Evolutionary conservation across 1,140 invertebrate species (phyloP), one percentile per base, ranked within the genome.

Genomic region (Brachionus paranguensis): DNA sequence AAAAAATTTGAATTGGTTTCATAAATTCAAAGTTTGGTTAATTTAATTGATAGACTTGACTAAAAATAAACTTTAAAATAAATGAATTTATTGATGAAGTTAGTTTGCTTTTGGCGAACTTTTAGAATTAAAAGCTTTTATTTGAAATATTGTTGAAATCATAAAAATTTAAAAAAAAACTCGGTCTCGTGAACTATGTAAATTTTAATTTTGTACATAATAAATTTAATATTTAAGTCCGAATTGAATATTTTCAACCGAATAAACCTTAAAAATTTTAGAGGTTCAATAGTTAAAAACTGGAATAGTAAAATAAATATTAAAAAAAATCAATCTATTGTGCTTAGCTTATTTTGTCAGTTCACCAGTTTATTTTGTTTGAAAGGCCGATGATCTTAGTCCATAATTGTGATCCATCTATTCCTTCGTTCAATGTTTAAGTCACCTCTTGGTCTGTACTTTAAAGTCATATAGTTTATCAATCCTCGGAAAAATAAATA

Each of bases 401-500:
- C 72, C 72, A 76, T 76, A 14, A 76, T 27, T 47, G 72, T 50
- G 10, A 50, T 47, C 72, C 72, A 76, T 27, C 72, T 47, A 29
- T 76, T 76, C 45, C 72, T 76, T 10, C 8, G 17, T 12, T 76
- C 45, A 50, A 11, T 12, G 4, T 45, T 47, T 47, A 50, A 50
- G 11, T 68, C 78, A 41, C 17, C 33, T 43, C 37, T 53, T 43
- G 78, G 78, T 81, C 78, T 81, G 20, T 81, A 81, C 12, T 68
- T 60, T 14, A 81, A 41, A 8, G 53, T 68, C 78, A 81, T 81
- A 20, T 81, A 81, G 24, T 68, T 81, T 17, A 81, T 60, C 14
- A 81, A 68, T 29, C 78, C 78, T 12, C 78, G 53, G 78, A 81
- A 81, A 68, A 81, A 81, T 17, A 81, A 60, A 64, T 81, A 81